Evolutionary conservation across 2,797 vertebrate genomes (phyloP), one percentile per base, ranked within the genome.

Genomic region (Acipenser oxyrinchus): DNA sequence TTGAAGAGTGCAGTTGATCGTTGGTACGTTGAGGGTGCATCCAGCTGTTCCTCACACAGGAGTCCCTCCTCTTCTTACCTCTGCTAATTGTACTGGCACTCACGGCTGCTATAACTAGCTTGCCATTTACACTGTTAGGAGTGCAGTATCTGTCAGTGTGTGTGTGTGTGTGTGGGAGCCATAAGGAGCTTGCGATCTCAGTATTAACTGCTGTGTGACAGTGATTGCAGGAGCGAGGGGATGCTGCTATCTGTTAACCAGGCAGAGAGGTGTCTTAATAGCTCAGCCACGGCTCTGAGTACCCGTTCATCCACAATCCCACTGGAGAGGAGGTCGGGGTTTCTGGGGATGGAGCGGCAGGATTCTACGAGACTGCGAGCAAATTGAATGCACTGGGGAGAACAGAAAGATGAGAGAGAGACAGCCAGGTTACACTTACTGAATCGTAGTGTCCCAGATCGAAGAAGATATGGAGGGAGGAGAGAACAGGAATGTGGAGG

Each of bases 51-150:
- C 10, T 58, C 52, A 37, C 23, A 37, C 23, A 37, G 23, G 23
- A 37, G 23, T 18, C 52, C 63, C 51, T 60, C 62, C 71, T 72
- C 69, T 72, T 72, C 51, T 73, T 69, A 48, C 64, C 58, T 50
- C 55, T 23, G 13, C 55, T 57, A 75, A 72, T 72, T 74, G 70
- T 59, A 58, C 70, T 72, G 73, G 67, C 71, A 72, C 59, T 72
- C 58, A 69, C 66, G 48, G 37, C 49, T 10, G 57, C 73, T 79
- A 73, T 70, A 79, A 73, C 73, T 76, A 77, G 70, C 52, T 10
- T 0, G 10, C 62, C 49, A 67, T 69, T 67, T 65, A 49, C 62
- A 51, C 64, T 60, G 50, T 37, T 9, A 63, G 60, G 68, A 60
- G 60, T 72, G 55, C 4, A 10, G 48, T 48, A 48, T 6, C 12